These are phyloP conservation scores for Crambe crambe DNA, from an alignment of 37 sponge, comb jelly and placozoan genomes.

Conservation along the genomic window DNA sequence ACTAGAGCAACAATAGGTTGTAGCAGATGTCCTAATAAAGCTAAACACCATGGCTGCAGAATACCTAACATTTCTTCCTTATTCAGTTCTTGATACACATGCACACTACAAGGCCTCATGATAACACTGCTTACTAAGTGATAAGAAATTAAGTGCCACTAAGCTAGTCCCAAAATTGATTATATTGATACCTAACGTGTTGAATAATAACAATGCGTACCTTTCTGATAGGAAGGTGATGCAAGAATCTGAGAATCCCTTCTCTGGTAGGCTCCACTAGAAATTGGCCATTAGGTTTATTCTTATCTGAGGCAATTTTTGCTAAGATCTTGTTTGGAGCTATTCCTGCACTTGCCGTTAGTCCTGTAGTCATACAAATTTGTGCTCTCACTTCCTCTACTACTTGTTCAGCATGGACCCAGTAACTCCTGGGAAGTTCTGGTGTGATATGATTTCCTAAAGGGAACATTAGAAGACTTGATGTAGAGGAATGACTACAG, in stretches of 20 bases:
- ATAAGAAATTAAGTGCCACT: no score
- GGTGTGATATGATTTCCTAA: not conserved
- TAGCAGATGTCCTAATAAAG: not conserved
- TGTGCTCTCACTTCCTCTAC: conserved; percentile 76
- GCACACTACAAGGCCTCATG: not conserved
- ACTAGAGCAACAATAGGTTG: not conserved
- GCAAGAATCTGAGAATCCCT: conserved; percentile 73
- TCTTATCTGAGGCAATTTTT: conserved; percentile 92
- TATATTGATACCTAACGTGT: no score
- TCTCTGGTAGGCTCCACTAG: conserved; percentile 70
- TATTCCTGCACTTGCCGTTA: conserved; percentile 98
- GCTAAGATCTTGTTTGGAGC: conserved; percentile 92
- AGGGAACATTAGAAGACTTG: not conserved
- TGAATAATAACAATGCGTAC: no score
- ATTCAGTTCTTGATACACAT: no score
- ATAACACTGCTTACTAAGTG: no score
- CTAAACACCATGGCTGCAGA: conserved; percentile 2
- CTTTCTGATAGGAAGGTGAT: conserved; percentile 87
- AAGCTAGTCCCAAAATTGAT: no score
- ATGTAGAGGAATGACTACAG: not conserved
- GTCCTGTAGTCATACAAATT: conserved; percentile 62
- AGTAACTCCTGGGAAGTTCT: conserved; percentile 25
- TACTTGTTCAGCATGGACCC: conserved; percentile 58
- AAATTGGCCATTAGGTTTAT: conserved; percentile 97
- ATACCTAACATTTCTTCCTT: no score